phyloP scores from a whole-genome alignment of 2,113 vertebrate genomes.

The Phyllostomus discolor region DNA sequence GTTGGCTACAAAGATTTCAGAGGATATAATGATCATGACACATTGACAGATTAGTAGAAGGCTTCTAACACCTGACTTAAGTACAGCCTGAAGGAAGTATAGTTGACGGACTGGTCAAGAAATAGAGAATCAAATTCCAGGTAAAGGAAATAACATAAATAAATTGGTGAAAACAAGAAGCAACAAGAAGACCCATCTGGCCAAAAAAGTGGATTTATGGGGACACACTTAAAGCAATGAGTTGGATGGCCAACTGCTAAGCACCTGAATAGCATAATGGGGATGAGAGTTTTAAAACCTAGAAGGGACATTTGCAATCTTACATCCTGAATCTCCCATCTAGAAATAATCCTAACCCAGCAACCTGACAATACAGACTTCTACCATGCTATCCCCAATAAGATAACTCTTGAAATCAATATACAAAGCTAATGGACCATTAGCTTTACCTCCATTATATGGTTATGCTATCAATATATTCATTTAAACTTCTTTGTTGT shows the following conservation, averaged over 20 bases:
- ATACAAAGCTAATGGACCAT: background rate
- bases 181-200: background rate
- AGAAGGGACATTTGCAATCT: background rate
- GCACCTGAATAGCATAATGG: background rate
- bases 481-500: background rate
- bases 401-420: slow-evolving; percentile 20
- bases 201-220: background rate
- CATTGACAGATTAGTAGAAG: background rate
- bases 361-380: background rate
- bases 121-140: background rate
- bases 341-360: slow-evolving; percentile 23
- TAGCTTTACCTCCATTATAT: background rate
- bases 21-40: background rate
- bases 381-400: background rate
- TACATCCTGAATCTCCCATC: background rate
- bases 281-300: slow-evolving; percentile 28
- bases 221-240: background rate
- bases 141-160: background rate
- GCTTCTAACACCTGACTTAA: background rate
- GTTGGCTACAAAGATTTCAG: background rate
- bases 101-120: background rate
- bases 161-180: background rate
- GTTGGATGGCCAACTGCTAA: background rate
- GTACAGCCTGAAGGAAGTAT: background rate
- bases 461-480: background rate